A percentile compares a stretch with the other conserved stretches of the same genome.
phyloP scores from a whole-genome alignment of 2,888 invertebrate species.

The Danaus chrysippus region DNA sequence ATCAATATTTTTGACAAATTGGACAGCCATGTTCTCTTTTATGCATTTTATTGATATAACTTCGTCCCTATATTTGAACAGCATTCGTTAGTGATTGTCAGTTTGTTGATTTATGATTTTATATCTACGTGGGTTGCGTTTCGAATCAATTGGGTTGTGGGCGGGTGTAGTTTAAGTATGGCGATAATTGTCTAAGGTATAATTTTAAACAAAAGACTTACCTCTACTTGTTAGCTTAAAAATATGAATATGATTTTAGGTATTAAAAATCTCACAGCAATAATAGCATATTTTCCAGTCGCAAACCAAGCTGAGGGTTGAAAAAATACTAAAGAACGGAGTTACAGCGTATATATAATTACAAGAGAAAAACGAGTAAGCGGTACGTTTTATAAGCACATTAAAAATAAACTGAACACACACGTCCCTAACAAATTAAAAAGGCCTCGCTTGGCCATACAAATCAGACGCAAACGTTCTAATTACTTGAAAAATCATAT shows the following conservation, averaged over 20 bases:
- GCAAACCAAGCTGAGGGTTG: background rate
- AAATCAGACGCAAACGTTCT: slow-evolving; percentile 60
- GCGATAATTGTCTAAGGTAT: slow-evolving; percentile 37
- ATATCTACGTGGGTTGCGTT: slow-evolving; percentile 48
- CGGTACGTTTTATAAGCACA: slow-evolving; percentile 43
- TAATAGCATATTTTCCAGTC: no score
- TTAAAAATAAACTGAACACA: slow-evolving; percentile 37
- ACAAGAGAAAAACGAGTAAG: slow-evolving; percentile 37
- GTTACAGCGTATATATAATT: slow-evolving; percentile 23
- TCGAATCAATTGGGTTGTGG: slow-evolving; percentile 53
- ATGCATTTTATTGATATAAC: slow-evolving; percentile 60
- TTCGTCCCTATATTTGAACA: slow-evolving; percentile 63
- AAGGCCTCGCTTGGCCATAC: slow-evolving; percentile 48
- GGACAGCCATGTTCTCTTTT: slow-evolving; percentile 36
- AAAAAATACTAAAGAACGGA: slow-evolving; percentile 19
- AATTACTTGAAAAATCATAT: slow-evolving; percentile 66
- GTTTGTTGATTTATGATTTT: slow-evolving; percentile 57
- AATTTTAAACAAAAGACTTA: slow-evolving; percentile 35
- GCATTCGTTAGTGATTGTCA: slow-evolving; percentile 71
- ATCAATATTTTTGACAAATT: slow-evolving; percentile 11
- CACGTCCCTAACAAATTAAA: slow-evolving; percentile 53
- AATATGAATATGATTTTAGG: background rate
- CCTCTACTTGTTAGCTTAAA: slow-evolving; percentile 10
- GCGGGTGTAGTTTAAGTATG: slow-evolving; percentile 38
- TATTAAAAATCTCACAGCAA: no score